Evolutionary conservation across 2,797 vertebrate genomes (phyloP).

Genomic region (Anableps anableps): DNA sequence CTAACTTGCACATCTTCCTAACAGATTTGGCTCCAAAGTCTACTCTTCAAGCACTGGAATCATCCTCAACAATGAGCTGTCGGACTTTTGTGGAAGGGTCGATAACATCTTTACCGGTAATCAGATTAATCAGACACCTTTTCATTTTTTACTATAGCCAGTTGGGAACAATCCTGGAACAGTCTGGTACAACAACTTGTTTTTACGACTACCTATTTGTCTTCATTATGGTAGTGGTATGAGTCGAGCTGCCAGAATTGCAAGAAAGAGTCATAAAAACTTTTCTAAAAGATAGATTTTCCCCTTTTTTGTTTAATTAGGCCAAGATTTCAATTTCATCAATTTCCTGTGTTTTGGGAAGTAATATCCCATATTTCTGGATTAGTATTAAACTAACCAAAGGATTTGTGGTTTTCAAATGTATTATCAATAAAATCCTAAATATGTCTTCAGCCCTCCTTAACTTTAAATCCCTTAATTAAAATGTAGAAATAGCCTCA

Average conservation of each 20-base stretch:
- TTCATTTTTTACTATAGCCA: background rate
- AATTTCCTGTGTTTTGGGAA: background rate
- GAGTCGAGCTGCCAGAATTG: background rate
- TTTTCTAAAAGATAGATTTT: background rate
- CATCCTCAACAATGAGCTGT: conserved; percentile 91
- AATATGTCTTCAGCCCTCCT: no score
- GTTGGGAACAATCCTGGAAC: background rate
- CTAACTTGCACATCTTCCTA: conserved; percentile 14
- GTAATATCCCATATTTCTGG: no score
- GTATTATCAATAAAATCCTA: no score
- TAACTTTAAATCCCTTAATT: no score
- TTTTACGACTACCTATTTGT: background rate
- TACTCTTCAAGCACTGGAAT: conserved; percentile 88
- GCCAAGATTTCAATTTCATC: background rate
- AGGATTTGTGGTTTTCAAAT: no score
- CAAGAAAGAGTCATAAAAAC: no score
- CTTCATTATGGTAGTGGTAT: background rate
- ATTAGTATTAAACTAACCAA: no score
- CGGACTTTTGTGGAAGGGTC: conserved; percentile 85
- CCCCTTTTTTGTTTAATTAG: background rate
- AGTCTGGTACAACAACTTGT: background rate
- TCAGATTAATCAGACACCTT: background rate
- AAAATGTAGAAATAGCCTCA: no score
- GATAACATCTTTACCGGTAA: conserved; percentile 73
- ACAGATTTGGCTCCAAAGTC: conserved; percentile 89